Conservation (phyloP, 2,113 vertebrate species). For the Paedocypris sp. region DNA sequence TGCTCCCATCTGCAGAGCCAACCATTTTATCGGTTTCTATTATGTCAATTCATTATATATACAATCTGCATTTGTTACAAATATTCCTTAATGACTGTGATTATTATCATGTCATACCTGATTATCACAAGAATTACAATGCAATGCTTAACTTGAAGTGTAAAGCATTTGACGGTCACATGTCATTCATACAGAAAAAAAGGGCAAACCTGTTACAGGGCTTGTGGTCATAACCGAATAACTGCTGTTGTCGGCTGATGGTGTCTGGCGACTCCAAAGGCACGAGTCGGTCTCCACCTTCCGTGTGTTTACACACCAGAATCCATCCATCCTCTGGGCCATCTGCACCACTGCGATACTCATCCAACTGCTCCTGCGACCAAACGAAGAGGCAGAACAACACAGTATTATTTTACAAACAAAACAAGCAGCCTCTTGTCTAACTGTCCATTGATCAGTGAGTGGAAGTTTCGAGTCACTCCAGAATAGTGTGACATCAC, state of each 20-base stretch:
- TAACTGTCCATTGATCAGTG: neutral
- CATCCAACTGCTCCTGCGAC: slow-evolving; percentile 84
- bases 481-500: slow-evolving; percentile 17
- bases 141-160: no score
- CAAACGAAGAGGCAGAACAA: slow-evolving; percentile 1
- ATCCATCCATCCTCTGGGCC: slow-evolving; percentile 86
- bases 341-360: slow-evolving; percentile 73
- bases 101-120: no score
- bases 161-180: no score
- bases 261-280: slow-evolving; percentile 82
- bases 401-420: neutral
- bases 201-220: slow-evolving; percentile 68
- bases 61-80: no score
- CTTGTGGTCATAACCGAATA: slow-evolving; percentile 86
- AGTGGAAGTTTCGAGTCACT: neutral
- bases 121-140: no score
- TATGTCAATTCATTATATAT: no score
- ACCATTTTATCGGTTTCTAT: no score
- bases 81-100: no score
- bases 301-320: slow-evolving; percentile 81
- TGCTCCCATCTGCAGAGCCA: slow-evolving; percentile 76
- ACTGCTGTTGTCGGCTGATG: slow-evolving; percentile 79
- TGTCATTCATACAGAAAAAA: no score
- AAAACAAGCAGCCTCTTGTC: slow-evolving; percentile 1
- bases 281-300: slow-evolving; percentile 83